Evolutionary conservation across 2,888 invertebrate species (phyloP).

Genomic region (Tenthredo distinguenda): DNA sequence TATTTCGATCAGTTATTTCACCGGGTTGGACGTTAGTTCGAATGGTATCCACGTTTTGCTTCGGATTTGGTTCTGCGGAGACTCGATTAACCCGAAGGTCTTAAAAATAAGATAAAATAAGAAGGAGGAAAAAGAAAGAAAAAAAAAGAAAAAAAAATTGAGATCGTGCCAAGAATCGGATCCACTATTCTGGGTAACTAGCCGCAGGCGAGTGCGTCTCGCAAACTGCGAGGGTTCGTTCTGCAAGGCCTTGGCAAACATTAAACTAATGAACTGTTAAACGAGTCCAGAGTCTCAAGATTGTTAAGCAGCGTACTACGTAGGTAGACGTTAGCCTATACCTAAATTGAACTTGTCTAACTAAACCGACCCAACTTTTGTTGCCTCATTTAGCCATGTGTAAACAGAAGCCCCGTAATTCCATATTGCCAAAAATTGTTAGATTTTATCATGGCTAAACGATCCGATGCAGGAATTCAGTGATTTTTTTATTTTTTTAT

Average conservation of each 20-base stretch:
- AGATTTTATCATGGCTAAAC: not conserved
- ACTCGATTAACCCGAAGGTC: not conserved
- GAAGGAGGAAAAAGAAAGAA: not conserved
- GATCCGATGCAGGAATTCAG: not conserved
- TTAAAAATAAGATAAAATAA: not conserved
- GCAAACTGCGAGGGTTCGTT: conserved; percentile 25
- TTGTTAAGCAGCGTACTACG: conserved; percentile 7
- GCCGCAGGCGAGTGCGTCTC: conserved; percentile 23
- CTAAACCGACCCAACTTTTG: not conserved
- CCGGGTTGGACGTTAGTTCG: not conserved
- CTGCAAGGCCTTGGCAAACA: conserved; percentile 12
- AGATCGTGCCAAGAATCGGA: conserved; percentile 44
- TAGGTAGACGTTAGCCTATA: not conserved
- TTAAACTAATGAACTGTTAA: conserved; percentile 68
- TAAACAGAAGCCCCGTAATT: not conserved
- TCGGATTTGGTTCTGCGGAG: not conserved
- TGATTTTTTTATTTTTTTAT: not conserved
- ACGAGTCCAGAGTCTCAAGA: conserved; percentile 59
- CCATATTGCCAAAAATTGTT: not conserved
- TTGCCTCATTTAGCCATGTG: not conserved
- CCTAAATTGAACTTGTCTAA: not conserved
- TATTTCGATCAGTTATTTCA: not conserved
- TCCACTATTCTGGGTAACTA: conserved; percentile 13
- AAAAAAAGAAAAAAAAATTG: not conserved
- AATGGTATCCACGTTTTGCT: not conserved